Conservation (phyloP, 2,888 invertebrate species). For the Coremacera marginata region DNA sequence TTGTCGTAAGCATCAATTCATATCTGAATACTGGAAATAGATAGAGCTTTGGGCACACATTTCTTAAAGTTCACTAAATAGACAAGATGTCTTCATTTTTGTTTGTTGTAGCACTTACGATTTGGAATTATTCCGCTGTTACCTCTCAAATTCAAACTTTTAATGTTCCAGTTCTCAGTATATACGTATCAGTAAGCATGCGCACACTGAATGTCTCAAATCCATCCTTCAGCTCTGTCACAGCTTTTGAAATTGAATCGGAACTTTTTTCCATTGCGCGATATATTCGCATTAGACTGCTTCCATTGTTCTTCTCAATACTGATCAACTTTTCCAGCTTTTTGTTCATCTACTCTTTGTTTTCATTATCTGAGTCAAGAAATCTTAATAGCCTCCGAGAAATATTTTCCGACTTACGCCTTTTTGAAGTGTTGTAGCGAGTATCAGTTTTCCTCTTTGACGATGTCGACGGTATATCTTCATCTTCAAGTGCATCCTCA, state of each 20-base stretch:
- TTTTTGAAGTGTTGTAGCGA: background rate
- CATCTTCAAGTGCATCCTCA: no score
- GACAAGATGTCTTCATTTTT: background rate
- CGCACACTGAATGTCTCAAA: background rate
- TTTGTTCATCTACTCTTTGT: background rate
- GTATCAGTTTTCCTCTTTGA: background rate
- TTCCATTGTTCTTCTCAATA: background rate
- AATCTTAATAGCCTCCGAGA: no score
- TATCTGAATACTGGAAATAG: no score
- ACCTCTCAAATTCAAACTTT: background rate
- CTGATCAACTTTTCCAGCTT: background rate
- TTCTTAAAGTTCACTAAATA: background rate
- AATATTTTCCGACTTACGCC: background rate
- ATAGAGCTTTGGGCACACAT: background rate
- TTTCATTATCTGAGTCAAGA: background rate
- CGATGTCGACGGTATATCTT: background rate
- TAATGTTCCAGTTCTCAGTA: background rate
- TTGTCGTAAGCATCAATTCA: no score
- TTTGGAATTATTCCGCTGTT: background rate
- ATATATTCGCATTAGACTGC: background rate
- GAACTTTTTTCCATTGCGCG: background rate
- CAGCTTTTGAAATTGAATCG: background rate
- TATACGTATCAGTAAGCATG: background rate
- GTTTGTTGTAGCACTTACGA: background rate
- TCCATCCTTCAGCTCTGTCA: background rate